A percentile compares a stretch with the other conserved stretches of the same genome.
Evolutionary conservation across 2,113 vertebrate species (phyloP).

Genomic region (Sylvicapra grimmia): DNA sequence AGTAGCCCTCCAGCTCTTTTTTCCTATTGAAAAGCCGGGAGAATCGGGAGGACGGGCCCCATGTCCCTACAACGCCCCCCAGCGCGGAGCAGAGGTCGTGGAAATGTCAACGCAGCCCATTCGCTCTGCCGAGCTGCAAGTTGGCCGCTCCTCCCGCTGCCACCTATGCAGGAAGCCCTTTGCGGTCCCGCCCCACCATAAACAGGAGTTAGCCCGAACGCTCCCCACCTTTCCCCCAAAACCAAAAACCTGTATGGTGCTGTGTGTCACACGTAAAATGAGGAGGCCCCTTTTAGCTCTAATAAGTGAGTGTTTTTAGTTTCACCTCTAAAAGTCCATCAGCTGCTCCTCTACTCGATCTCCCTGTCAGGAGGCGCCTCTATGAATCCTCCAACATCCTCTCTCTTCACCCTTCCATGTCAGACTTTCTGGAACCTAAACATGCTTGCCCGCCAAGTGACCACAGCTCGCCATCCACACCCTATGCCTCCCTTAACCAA

Average conservation of each 20-base stretch:
- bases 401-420: background rate
- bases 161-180: background rate
- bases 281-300: background rate
- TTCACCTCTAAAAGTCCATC: background rate
- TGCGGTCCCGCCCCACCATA: background rate
- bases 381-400: background rate
- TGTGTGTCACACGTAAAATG: background rate
- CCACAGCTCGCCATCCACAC: background rate
- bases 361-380: background rate
- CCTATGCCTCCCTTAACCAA: background rate
- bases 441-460: background rate
- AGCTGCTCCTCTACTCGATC: background rate
- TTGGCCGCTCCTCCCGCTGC: background rate
- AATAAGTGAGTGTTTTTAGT: background rate
- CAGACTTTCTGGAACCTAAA: background rate
- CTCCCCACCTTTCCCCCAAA: background rate
- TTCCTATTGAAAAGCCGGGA: background rate
- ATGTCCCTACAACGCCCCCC: constrained; percentile 33
- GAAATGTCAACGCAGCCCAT: constrained; percentile 12
- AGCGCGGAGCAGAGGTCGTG: constrained; percentile 28
- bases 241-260: background rate
- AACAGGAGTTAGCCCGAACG: background rate
- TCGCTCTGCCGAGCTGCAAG: background rate
- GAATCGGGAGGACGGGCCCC: background rate
- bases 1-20: background rate